phyloP scores from a whole-genome alignment of 2,888 invertebrate genomes.

The Eilema depressum region DNA sequence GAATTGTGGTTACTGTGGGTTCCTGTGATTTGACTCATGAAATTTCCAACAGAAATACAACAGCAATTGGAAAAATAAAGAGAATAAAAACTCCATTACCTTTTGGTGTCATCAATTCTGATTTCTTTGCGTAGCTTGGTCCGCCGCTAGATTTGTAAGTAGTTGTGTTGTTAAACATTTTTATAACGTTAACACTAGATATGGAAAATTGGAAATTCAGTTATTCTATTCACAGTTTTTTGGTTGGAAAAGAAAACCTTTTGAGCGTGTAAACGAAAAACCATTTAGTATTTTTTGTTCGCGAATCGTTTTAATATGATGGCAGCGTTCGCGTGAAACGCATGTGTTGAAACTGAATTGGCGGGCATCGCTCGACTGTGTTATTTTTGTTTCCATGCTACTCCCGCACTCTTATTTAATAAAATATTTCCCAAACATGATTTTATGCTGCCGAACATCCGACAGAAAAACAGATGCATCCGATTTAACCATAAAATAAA shows the following conservation, averaged over 20 bases:
- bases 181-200: slow-evolving; percentile 26
- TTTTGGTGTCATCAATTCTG: slow-evolving; percentile 54
- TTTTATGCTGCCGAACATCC: slow-evolving; percentile 24
- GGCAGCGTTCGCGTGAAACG: slow-evolving; percentile 65
- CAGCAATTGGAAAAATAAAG: slow-evolving; percentile 41
- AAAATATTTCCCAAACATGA: slow-evolving; percentile 64
- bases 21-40: slow-evolving; percentile 58
- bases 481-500: slow-evolving; percentile 21
- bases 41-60: slow-evolving; percentile 52
- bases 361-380: slow-evolving; percentile 64
- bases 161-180: slow-evolving; percentile 76
- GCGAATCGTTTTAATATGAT: slow-evolving; percentile 63
- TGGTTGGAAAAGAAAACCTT: slow-evolving; percentile 42
- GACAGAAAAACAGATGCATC: slow-evolving; percentile 4
- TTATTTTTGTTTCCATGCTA: slow-evolving; percentile 78
- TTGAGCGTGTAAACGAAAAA: slow-evolving; percentile 34
- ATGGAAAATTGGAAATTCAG: slow-evolving; percentile 30
- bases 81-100: slow-evolving; percentile 58
- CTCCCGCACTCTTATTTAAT: slow-evolving; percentile 72
- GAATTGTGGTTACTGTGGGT: slow-evolving; percentile 61
- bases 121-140: slow-evolving; percentile 56
- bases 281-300: slow-evolving; percentile 43
- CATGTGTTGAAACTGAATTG: slow-evolving; percentile 71
- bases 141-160: slow-evolving; percentile 61
- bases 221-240: slow-evolving; percentile 47